Base-by-base conservation (phyloP, 2,113 vertebrate genomes). In the Nettapus auritus region DNA sequence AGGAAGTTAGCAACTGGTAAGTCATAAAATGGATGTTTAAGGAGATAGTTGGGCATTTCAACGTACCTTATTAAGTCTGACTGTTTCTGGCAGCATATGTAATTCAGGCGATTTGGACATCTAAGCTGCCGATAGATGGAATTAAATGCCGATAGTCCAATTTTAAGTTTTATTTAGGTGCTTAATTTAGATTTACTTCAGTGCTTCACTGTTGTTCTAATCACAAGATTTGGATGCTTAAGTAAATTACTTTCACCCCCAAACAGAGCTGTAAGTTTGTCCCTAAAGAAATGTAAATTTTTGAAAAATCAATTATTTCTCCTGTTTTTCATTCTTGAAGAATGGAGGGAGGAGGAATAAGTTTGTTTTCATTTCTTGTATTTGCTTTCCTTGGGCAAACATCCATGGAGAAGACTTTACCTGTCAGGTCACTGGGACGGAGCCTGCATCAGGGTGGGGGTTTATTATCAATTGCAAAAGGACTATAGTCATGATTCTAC, bases 121-220 rank as follows among this genome's bases (percentile, higher is more conserved):
- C 82, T 80, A 83, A 82, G 64, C 15, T 91, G 46, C 63, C 83
- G 68, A 56, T 88, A 89, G 71, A 89, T 82, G 46, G 67, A 89
- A 79, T 80, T 87, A 91, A 77, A 66, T 88, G 55, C 64, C 69
- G 77, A 48, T 67, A 74, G 80, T 36, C 52, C 31, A 19, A 64
- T 90, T 92, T 88, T 77, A 82, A 82, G n/a, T 91, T 93, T 81
- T 88, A 81, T 92, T 88, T 93, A 82, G 77, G 42, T 86, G 26
- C 33, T 82, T 83, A 67, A 75, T 93, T 86, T 94, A 74, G 48
- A 36, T 70, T 55, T 31, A 44, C 38, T 89, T 92, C 46, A 84
- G 22, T 79, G 66, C 22, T 93, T 86, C 52, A 34, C 38, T 90
- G 90, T 90, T 83, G n/a, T 63, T 63, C 40, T 40, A 64, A 28